Percentiles rank a stretch among this genome's conserved stretches.
Evolutionary conservation across 2,797 vertebrate species (phyloP).

Genomic region (Myotis vivesi): DNA sequence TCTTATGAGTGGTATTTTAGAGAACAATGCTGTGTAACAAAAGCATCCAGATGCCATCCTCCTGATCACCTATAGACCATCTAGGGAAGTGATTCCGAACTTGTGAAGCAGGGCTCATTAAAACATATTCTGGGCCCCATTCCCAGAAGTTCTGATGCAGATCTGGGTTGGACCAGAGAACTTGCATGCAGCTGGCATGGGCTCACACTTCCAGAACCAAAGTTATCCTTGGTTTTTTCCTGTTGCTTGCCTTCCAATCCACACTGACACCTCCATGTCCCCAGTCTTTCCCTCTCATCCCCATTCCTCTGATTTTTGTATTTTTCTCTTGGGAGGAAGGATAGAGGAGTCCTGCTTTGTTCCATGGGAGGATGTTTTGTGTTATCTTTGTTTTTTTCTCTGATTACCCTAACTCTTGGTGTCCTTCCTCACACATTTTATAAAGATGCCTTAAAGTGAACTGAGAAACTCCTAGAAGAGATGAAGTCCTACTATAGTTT

Average conservation of each 20-base stretch:
- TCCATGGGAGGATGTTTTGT: background rate
- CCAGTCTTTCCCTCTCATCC: background rate
- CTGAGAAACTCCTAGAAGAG: background rate
- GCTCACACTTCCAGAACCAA: background rate
- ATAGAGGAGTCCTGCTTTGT: background rate
- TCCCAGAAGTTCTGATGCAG: background rate
- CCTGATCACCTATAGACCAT: background rate
- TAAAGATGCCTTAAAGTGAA: background rate
- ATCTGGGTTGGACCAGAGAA: background rate
- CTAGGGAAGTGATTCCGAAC: background rate
- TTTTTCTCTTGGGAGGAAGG: background rate
- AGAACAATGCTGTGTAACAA: background rate
- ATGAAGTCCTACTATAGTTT: conserved; percentile 1
- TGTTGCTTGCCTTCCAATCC: background rate
- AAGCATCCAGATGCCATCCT: background rate
- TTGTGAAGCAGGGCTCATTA: background rate
- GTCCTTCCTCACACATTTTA: conserved; percentile 16
- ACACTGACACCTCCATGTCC: background rate
- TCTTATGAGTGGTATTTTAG: conserved; percentile 6
- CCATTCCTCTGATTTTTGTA: background rate
- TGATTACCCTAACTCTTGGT: conserved; percentile 12
- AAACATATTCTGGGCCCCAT: background rate
- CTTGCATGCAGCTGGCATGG: background rate
- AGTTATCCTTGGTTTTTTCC: background rate
- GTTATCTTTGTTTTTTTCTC: background rate